Base-by-base conservation (phyloP, 2,797 vertebrate species). In the Sebastes iracundus region DNA sequence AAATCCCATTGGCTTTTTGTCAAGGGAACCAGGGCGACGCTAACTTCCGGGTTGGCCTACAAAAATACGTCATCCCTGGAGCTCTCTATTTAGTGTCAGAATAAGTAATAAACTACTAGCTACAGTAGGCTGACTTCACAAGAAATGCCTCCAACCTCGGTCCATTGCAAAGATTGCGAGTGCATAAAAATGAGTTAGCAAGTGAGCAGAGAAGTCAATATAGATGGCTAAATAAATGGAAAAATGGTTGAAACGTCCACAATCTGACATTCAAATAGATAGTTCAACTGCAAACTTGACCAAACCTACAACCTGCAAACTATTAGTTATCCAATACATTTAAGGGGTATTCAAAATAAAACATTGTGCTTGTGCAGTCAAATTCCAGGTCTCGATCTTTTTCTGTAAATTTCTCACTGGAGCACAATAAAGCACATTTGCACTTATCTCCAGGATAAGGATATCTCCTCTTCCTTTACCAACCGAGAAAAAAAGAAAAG, bases 341-440 rank as follows among this genome's bases (percentile, higher is more conserved):
- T 22, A 27, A 27, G 1, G 52, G 49, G 2, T 56, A 33, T 49
- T 13, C 22, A 46, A 58, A 59, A 63, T 33, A 23, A 65, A 69
- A 65, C 6, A 18, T 20, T 16, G 9, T 70, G 12, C 35, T 35
- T 64, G n/a, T 62, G 25, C 18, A 23, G 27, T 58, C n/a, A 62
- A 56, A 63, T 72, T 68, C 20, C 30, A 76, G 28, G 23, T 42
- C 2, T 35, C 3, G 0, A 23, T 4, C 7, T 59, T 28, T 68
- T 52, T 13, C 9, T 77, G 59, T 4, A n/a, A 49, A 53, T 52
- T n/a, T 71, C 27, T 25, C 14, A 63, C 22, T 22, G 20, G 12
- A 12, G 18, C 32, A 55, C 9, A 66, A 55, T 67, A 59, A 81
- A 80, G 42, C 35, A 61, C 46, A 64, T 73, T 73, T 78, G 10